phyloP scores from a whole-genome alignment of 2,797 vertebrate genomes.

The Hypotaenidia okinawae region DNA sequence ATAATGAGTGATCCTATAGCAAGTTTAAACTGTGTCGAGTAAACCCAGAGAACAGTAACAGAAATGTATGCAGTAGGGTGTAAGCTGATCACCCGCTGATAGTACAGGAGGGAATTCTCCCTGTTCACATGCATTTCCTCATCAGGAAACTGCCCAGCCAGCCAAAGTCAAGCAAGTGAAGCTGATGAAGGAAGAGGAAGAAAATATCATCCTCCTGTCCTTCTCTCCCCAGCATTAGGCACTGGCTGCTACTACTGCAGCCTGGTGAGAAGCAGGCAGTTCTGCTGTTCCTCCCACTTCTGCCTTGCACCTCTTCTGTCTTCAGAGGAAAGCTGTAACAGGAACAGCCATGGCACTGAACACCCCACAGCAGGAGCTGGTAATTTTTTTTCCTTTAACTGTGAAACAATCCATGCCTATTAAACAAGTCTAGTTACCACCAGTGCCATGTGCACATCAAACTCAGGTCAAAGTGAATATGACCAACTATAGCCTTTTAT shows the following conservation, averaged over 20 bases:
- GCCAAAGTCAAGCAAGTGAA: background rate
- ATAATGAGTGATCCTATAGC: background rate
- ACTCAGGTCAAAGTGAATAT: background rate
- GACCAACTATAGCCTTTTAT: constrained; percentile 28
- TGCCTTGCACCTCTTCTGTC: background rate
- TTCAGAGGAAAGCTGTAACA: constrained; percentile 2
- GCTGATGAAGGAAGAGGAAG: background rate
- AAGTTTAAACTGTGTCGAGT: background rate
- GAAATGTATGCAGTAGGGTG: background rate
- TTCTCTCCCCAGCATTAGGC: background rate
- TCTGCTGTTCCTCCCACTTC: background rate
- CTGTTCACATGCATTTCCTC: background rate
- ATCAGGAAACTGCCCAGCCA: background rate
- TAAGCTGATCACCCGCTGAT: background rate
- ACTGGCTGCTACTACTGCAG: background rate
- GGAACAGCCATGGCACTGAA: background rate
- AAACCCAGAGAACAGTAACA: background rate
- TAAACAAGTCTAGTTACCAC: constrained; percentile 36
- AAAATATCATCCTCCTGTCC: background rate
- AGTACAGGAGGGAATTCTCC: background rate
- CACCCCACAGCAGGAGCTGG: background rate
- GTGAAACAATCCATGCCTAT: constrained; percentile 46
- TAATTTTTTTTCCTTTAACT: background rate
- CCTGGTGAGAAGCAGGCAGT: accelerated
- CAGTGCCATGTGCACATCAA: constrained; percentile 50